phyloP scores from a whole-genome alignment of 2,113 vertebrate genomes.

The Corythoichthys haematopterus region DNA sequence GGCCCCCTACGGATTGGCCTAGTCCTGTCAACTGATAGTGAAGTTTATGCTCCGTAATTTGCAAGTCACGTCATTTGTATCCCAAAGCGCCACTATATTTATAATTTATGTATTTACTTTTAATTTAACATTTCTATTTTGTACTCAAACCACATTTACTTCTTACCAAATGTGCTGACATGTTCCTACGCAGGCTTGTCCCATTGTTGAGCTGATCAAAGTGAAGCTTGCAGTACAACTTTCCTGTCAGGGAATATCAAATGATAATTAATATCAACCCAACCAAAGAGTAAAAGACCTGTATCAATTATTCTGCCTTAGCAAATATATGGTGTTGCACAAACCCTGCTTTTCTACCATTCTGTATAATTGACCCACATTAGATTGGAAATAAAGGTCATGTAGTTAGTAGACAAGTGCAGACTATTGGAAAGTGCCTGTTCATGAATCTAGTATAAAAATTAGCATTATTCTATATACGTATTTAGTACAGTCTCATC shows the following conservation, averaged over 20 bases:
- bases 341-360: neutral
- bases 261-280: neutral
- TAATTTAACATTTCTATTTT: too few species aligned
- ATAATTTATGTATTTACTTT: too few species aligned
- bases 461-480: too few species aligned
- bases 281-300: neutral
- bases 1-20: too few species aligned
- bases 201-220: conserved; percentile 82
- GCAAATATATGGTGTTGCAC: neutral
- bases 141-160: neutral
- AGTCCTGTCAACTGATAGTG: too few species aligned
- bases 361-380: neutral
- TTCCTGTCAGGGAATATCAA: conserved; percentile 69
- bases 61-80: too few species aligned
- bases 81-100: too few species aligned
- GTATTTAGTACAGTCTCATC: too few species aligned
- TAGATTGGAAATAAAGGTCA: neutral
- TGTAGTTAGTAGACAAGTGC: neutral
- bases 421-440: neutral
- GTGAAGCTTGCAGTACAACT: conserved; percentile 94
- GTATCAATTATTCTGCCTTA: neutral
- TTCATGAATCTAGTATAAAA: too few species aligned
- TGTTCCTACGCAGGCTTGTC: conserved; percentile 75
- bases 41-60: too few species aligned
- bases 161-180: conserved; percentile 66